Base-by-base conservation (phyloP, 2,797 vertebrate species). In the Fratercula arctica region DNA sequence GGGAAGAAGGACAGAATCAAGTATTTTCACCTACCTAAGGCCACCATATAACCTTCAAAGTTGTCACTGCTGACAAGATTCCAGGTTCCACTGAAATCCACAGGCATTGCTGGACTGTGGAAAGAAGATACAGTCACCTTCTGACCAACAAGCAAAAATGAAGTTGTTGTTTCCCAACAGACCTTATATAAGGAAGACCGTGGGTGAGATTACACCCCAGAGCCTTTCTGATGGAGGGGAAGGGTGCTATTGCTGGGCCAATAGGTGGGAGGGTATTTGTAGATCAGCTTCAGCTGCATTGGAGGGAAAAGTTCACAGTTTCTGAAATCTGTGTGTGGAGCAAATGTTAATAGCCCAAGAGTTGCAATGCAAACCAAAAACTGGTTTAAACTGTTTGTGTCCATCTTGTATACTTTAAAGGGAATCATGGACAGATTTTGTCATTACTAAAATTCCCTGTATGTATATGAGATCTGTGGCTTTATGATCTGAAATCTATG, bases 41-140 rank as follows among this genome's bases (percentile, higher is more conserved):
- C 98, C 75, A 98, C 60, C 99, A 99, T 98, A 70, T 98, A 99
- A 70, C 97, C 97, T 80, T 99, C 98, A 67, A 98, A 98, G 96
- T 99, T 99, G 75, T 98, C 98, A 94, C 97, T 99, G 90, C 98
- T 98, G 96, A 98, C 80, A 12, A 99, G 97, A 94, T 98, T 98
- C 99, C 99, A 99, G 8, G 99, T 99, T 45, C 99, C 98, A 15
- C 74, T 99, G 97, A 98, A 98, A 97, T 99, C 97, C 25, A 90
- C 97, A 69, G 98, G 96, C 99, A 99, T 99, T 79, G 88, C 54
- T 20, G 29, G 33, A 11, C n/a, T 37, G 19, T 1, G 7, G 28
- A 21, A 79, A 64, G 35, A 45, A 70, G 51, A n/a, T 13, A 4
- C 33, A 54, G 18, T 9, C 9, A 33, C 33, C 11, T 20, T 51